Percentiles rank a stretch among this genome's conserved stretches.
phyloP scores from a whole-genome alignment of 2,113 vertebrate species.

The Carassius auratus region DNA sequence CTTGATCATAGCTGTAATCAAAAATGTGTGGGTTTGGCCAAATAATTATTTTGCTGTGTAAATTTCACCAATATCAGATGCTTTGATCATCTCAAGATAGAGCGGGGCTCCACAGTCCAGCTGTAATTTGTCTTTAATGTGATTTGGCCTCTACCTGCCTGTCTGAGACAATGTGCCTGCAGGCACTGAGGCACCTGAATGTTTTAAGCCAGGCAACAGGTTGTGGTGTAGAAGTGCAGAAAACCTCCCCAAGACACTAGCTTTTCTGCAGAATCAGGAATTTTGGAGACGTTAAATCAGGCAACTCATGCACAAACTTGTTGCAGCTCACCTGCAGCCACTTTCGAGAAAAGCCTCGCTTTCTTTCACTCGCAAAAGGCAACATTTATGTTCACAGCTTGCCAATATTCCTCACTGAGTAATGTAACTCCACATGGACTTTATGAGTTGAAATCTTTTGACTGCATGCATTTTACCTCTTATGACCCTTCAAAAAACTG shows the following conservation, averaged over 20 bases:
- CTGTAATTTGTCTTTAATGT: conserved; percentile 69
- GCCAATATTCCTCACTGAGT: background rate
- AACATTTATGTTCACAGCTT: background rate
- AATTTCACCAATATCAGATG: conserved; percentile 1
- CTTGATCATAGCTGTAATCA: conserved; percentile 6
- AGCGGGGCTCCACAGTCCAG: conserved; percentile 37
- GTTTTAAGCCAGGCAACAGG: conserved; percentile 68
- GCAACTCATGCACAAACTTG: conserved; percentile 47
- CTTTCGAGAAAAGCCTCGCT: background rate
- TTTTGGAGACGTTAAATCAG: conserved; percentile 57
- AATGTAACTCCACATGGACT: conserved; percentile 26
- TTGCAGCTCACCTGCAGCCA: conserved; percentile 56
- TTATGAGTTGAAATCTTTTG: conserved; percentile 5
- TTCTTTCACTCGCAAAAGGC: background rate
- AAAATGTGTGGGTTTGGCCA: conserved; percentile 3
- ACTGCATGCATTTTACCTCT: background rate
- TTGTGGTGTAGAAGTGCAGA: conserved; percentile 36
- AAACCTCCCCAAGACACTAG: conserved; percentile 27
- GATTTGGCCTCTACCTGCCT: conserved; percentile 69
- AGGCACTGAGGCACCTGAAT: conserved; percentile 69
- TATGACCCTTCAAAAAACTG: background rate
- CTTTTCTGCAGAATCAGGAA: conserved; percentile 57
- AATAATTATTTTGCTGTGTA: background rate
- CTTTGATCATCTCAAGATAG: conserved; percentile 53
- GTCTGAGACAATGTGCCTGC: conserved; percentile 61